Base-by-base conservation (phyloP, 37 sponge, comb jelly and placozoan species). In the Ianthella basta region DNA sequence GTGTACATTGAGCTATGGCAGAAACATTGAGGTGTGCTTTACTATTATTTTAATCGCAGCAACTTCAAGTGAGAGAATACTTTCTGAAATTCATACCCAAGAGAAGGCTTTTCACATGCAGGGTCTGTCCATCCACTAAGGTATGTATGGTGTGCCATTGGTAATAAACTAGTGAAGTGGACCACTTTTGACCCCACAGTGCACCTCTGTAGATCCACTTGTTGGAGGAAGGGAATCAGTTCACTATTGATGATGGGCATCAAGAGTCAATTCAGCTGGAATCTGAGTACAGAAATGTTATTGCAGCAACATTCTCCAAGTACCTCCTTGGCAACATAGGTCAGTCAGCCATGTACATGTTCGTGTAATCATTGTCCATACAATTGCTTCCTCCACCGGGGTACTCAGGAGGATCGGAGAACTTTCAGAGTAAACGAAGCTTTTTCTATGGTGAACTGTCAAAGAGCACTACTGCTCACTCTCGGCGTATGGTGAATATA, bases 21-120 rank as follows among this genome's bases (percentile, higher is more conserved):
- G n/a, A n/a, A n/a, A n/a, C n/a, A n/a, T n/a, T n/a, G n/a, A n/a
- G n/a, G n/a, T n/a, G n/a, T n/a, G n/a, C n/a, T n/a, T n/a, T n/a
- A n/a, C n/a, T n/a, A n/a, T n/a, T n/a, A n/a, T n/a, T n/a, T n/a
- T 56, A 0, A 44, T 44, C 50, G 10, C 66, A 94, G 95, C 96
- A 95, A 91, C 74, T 95, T 33, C 87, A 87, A 83, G 84, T 95
- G 27, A 86, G 74, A 40, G 96, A 95, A 69, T 95, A 86, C 80
- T 89, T 83, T 65, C 53, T 89, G 67, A 86, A 85, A 55, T 20
- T 92, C 32, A 83, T 95, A 44, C 95, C 95, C 29, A 89, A 88
- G 18, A 86, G 78, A 44, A 69, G 87, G 57, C 8, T 87, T 15
- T 92, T 59, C 86, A 84, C 90, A 0, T 92, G 89, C 66, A 82